Evolutionary conservation across 1,140 invertebrate species (phyloP).

Genomic region (Caenorhabditis inopinata): DNA sequence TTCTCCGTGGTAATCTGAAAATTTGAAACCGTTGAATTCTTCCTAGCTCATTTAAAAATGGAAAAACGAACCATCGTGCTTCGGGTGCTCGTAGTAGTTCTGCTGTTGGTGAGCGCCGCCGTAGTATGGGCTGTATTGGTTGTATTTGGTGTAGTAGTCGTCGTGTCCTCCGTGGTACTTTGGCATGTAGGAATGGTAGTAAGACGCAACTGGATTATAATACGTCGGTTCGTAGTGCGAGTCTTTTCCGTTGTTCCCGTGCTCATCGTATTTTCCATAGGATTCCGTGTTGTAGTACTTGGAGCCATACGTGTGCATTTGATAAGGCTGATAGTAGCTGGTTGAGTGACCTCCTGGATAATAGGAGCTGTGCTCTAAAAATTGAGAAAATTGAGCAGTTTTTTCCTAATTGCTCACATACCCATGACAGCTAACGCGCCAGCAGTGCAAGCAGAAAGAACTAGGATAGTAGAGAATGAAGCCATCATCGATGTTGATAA

Average conservation of each 20-base stretch:
- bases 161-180: constrained; percentile 20
- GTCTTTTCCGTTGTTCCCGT: constrained; percentile 12
- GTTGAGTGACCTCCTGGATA: constrained; percentile 3
- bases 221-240: neutral
- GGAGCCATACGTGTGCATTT: neutral
- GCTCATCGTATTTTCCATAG: constrained; percentile 26
- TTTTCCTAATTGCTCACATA: neutral
- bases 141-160: constrained; percentile 28
- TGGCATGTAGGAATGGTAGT: constrained; percentile 16
- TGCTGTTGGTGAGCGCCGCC: constrained; percentile 5
- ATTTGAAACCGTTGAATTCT: neutral
- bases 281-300: constrained; percentile 27
- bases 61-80: neutral
- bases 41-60: neutral
- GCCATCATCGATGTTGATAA: neutral
- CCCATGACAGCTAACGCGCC: constrained; percentile 10
- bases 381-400: neutral
- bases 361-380: constrained; percentile 19
- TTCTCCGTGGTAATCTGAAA: constrained; percentile 8
- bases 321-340: constrained; percentile 7
- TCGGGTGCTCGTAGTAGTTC: constrained; percentile 22
- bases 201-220: constrained; percentile 26
- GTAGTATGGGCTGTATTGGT: constrained; percentile 21
- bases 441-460: neutral
- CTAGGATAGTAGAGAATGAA: neutral